Percentiles rank a stretch among this genome's conserved stretches.
Evolutionary conservation across 2,113 vertebrate species (phyloP).

Genomic region (Phasianus colchicus): DNA sequence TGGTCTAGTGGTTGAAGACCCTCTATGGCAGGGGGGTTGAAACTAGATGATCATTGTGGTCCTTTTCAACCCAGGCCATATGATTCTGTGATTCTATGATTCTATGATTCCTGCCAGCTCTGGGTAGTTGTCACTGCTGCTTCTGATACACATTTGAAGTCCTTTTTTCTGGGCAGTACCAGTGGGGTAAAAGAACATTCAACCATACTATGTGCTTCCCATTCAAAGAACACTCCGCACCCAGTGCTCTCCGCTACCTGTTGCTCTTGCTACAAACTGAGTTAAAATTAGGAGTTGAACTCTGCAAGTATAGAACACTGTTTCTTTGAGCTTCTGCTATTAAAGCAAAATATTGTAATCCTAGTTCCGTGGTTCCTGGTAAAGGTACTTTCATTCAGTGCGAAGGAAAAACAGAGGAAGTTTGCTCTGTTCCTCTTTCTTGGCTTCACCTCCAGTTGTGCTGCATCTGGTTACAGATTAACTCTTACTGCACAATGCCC

Average conservation of each 20-base stretch:
- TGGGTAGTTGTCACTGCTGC: background rate
- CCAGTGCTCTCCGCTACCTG: background rate
- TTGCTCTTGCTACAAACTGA: background rate
- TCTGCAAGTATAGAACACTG: background rate
- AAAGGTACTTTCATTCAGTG: background rate
- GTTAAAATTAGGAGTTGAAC: background rate
- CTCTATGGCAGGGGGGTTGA: no score
- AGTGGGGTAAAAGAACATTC: background rate
- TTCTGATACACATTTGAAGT: background rate
- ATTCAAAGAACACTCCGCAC: background rate
- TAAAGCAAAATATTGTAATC: background rate
- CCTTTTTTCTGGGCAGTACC: background rate
- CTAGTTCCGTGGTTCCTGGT: background rate
- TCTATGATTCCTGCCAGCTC: background rate
- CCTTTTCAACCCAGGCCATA: no score
- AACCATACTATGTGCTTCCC: fast-evolving
- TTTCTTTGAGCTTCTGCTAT: background rate
- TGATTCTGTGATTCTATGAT: no score
- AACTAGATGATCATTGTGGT: no score
- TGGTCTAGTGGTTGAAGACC: no score
- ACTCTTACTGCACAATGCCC: background rate
- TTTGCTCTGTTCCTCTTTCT: background rate
- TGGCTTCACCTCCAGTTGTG: background rate
- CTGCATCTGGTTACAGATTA: background rate
- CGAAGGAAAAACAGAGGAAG: background rate